Percentiles rank a stretch among this genome's conserved stretches.
phyloP scores from a whole-genome alignment of 1,140 invertebrate genomes.

The Bombus breviceps region DNA sequence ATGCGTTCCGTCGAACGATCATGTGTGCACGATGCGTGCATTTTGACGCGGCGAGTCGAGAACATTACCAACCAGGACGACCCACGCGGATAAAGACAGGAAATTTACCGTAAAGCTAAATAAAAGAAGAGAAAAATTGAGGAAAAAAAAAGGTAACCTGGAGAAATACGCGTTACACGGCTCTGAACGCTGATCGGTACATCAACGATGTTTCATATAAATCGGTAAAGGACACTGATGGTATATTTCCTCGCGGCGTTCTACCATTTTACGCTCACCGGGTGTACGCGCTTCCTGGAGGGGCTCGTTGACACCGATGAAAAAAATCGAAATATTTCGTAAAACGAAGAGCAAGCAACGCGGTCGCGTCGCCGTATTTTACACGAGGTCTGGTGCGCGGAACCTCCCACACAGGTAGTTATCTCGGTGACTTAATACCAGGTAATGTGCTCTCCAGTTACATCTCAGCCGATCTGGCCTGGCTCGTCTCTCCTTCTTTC shows the following conservation, averaged over 20 bases:
- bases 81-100: background rate
- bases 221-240: conserved; percentile 46
- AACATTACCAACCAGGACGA: background rate
- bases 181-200: conserved; percentile 53
- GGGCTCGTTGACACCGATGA: conserved; percentile 39
- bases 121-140: background rate
- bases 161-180: conserved; percentile 40
- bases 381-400: conserved; percentile 50
- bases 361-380: conserved; percentile 62
- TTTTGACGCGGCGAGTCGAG: background rate
- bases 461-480: conserved; percentile 73
- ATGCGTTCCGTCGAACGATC: background rate
- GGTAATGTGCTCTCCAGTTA: conserved; percentile 81
- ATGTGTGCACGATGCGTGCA: background rate
- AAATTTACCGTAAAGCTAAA: background rate
- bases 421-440: conserved; percentile 81
- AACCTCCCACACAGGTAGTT: conserved; percentile 80
- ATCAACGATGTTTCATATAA: conserved; percentile 57
- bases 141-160: background rate
- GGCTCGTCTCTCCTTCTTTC: conserved; percentile 43
- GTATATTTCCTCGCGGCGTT: conserved; percentile 37
- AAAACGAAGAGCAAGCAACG: conserved; percentile 54
- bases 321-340: conserved; percentile 59
- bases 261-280: background rate
- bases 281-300: conserved; percentile 39